phyloP scores from a whole-genome alignment of 2,797 vertebrate genomes.

The Periparus ater region DNA sequence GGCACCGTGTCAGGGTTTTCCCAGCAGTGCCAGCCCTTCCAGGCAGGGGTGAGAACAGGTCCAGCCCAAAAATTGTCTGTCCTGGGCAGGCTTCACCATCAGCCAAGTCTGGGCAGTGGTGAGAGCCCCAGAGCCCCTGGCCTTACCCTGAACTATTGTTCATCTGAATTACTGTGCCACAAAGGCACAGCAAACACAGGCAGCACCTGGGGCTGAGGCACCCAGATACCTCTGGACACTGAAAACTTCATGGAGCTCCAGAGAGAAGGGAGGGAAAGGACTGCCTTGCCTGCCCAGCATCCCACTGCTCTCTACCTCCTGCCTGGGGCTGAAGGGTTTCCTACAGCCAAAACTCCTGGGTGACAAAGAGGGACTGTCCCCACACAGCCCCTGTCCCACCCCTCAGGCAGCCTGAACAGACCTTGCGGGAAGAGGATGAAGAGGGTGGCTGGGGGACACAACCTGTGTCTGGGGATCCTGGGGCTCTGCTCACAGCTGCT shows the following conservation, averaged over 20 bases:
- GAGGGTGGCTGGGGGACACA: fast-evolving
- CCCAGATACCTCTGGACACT: background rate
- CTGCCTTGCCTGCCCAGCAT: background rate
- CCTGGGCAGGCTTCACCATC: background rate
- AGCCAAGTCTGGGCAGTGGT: background rate
- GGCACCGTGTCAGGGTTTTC: fast-evolving
- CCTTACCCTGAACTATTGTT: background rate
- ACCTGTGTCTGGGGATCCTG: background rate
- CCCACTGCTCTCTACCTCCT: background rate
- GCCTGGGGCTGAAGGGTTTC: background rate
- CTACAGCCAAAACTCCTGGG: background rate
- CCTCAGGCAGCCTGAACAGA: background rate
- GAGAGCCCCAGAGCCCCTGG: background rate
- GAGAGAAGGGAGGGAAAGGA: background rate
- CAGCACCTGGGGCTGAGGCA: background rate
- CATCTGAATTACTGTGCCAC: background rate
- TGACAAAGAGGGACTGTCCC: background rate
- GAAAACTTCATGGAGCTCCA: background rate
- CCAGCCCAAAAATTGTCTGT: background rate
- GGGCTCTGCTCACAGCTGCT: background rate
- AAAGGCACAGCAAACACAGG: fast-evolving
- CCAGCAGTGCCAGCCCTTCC: background rate
- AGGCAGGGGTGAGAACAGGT: background rate
- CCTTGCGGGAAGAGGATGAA: background rate
- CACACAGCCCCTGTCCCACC: background rate